Conservation (phyloP, 1,140 invertebrate genomes). For the Steinernema khuongi region DNA sequence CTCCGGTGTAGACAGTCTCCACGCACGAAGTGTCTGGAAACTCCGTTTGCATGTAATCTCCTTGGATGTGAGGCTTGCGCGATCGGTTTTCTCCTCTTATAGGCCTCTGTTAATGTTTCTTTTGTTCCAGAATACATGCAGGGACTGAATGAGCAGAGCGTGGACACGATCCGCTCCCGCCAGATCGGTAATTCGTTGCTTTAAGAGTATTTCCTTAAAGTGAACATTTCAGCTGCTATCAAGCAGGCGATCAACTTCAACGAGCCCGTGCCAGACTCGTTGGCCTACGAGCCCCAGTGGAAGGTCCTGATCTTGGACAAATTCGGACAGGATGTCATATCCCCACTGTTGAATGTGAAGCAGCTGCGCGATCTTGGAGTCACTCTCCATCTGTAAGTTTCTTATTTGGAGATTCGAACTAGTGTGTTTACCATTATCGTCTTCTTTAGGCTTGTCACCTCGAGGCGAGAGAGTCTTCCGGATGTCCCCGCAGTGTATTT, state of each 20-base stretch:
- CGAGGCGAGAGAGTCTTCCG: constrained; percentile 86
- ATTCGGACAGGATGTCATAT: constrained; percentile 94
- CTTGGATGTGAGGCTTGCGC: background rate
- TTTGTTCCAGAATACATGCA: constrained; percentile 3
- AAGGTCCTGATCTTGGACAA: constrained; percentile 85
- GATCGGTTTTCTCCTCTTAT: too few species aligned
- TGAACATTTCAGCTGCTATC: constrained; percentile 46
- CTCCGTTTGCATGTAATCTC: background rate
- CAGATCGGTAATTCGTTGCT: constrained; percentile 32
- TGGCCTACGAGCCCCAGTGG: constrained; percentile 55
- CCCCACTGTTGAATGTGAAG: constrained; percentile 87
- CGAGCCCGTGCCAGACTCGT: constrained; percentile 43
- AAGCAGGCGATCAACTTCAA: constrained; percentile 57
- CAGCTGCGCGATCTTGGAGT: constrained; percentile 90
- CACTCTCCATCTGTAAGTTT: constrained; percentile 84
- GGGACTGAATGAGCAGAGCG: background rate
- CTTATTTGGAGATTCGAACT: constrained; percentile 2
- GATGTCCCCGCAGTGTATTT: constrained; percentile 99
- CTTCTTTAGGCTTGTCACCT: constrained; percentile 66
- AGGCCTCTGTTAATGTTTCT: too few species aligned
- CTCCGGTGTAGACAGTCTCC: background rate
- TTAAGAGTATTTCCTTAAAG: background rate
- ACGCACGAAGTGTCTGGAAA: too few species aligned
- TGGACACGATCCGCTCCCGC: constrained; percentile 33
- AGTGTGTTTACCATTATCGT: constrained; percentile 21